Evolutionary conservation across 2,888 invertebrate genomes (phyloP), one percentile per base, ranked within the genome.

Genomic region (Synergus japonicus): DNA sequence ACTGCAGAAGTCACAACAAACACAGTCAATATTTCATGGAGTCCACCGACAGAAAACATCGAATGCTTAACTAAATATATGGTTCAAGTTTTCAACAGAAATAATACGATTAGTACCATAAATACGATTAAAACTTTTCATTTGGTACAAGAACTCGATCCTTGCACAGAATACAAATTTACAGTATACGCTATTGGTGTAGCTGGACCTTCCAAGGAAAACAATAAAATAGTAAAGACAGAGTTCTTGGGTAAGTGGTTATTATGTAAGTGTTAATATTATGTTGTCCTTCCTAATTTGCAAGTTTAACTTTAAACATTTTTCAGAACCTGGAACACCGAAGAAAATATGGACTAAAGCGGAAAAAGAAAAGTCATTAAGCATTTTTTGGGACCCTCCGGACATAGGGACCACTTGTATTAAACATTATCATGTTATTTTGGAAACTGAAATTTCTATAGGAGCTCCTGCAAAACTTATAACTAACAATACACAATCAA

Each of bases 371-470:
- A 80, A 78, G 43, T 79, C 84, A 18, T 82, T 90, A n/a, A 60
- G 18, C 4, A 78, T 90, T 18, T 64, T 78, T 7, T 91, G 91
- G 91, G 46, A 85, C 10, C 78, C 84, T 13, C 90, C 91, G 9
- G 37, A 76, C 37, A 65, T 66, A 2, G 89, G 85, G n/a, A 78
- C 80, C 29, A 83, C 84, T 10, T 91, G 91, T 78, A 82, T 89
- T 5, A 79, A 85, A 29, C 49, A 84, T 76, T 91, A 91, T 79
- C 83, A 82, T 54, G 69, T 91, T 37, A 86, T 79, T 54, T 73
- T 86, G 46, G 76, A 58, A 46, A 84, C 82, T 2, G 41, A 80
- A 76, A 54, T 18, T 66, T 79, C 76, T 4, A 37, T 76, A 29
- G 78, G 8, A 29, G 37, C 63, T 10, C 41, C 49, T 12, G 78